Percentiles rank a stretch among this genome's conserved stretches.
phyloP scores from a whole-genome alignment of 2,113 vertebrate genomes.

The Leptodactylus fuscus region DNA sequence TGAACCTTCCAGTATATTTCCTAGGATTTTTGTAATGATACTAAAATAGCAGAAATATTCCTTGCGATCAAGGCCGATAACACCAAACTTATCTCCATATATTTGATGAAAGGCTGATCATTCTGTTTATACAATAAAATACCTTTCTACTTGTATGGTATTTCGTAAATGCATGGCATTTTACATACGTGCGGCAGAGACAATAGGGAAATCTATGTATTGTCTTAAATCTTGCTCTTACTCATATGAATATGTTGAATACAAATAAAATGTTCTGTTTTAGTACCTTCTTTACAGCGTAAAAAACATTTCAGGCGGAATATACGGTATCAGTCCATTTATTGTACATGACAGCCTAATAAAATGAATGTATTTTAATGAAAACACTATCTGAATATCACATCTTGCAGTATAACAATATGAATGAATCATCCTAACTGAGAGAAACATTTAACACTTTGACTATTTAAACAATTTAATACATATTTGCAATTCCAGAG shows the following conservation, averaged over 20 bases:
- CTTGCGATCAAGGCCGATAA: background rate
- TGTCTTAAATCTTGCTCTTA: background rate
- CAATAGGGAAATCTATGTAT: slow-evolving; percentile 10
- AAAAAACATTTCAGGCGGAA: slow-evolving; percentile 74
- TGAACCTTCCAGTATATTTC: background rate
- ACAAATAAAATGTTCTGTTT: slow-evolving; percentile 65
- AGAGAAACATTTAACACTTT: slow-evolving; percentile 82
- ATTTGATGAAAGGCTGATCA: background rate
- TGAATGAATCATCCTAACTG: slow-evolving; percentile 73
- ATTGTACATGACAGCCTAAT: slow-evolving; percentile 78
- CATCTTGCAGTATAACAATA: slow-evolving; percentile 73
- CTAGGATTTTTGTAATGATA: background rate
- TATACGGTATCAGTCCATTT: slow-evolving; percentile 76
- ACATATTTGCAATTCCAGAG: slow-evolving; percentile 82
- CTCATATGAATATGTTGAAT: slow-evolving; percentile 63
- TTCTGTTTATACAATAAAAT: background rate
- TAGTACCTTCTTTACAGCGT: slow-evolving; percentile 66
- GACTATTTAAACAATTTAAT: slow-evolving; percentile 82
- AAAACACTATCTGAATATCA: slow-evolving; percentile 78
- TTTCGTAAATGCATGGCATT: background rate
- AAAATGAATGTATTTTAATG: slow-evolving; percentile 83
- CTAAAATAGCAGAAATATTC: no score
- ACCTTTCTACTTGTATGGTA: background rate
- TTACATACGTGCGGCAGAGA: slow-evolving; percentile 46
- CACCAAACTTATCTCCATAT: background rate